Evolutionary conservation across 2,797 vertebrate genomes (phyloP).

Genomic region (Bradypus variegatus): DNA sequence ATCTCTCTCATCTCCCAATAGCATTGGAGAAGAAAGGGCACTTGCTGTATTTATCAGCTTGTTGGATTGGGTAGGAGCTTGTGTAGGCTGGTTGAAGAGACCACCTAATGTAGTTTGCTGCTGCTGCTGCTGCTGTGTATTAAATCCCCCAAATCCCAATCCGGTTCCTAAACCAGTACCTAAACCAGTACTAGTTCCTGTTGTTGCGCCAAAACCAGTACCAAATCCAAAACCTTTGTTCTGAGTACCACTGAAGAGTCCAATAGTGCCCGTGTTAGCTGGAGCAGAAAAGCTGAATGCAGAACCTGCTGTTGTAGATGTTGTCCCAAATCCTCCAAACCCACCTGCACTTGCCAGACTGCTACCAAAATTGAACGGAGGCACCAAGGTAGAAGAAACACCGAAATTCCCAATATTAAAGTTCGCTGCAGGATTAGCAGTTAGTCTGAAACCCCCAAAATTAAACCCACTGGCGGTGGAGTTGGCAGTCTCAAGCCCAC

Average conservation of each 20-base stretch:
- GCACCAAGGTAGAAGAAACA: constrained; percentile 88
- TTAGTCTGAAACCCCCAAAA: constrained; percentile 98
- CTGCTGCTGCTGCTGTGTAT: constrained; percentile 84
- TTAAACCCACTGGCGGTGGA: constrained; percentile 93
- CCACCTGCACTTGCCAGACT: constrained; percentile 94
- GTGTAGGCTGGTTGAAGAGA: constrained; percentile 85
- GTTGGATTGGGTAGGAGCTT: constrained; percentile 83
- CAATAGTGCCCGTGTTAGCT: constrained; percentile 79
- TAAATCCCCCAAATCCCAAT: constrained; percentile 90
- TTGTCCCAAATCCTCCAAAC: constrained; percentile 91
- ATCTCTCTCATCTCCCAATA: constrained; percentile 95
- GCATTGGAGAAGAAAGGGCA: constrained; percentile 90
- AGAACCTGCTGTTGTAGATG: constrained; percentile 80
- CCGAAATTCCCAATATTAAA: constrained; percentile 97
- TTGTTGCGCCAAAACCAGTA: constrained; percentile 81
- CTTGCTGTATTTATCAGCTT: constrained; percentile 95
- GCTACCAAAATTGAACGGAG: constrained; percentile 98
- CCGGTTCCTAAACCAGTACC: constrained; percentile 84
- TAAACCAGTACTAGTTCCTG: constrained; percentile 81
- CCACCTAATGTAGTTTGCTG: constrained; percentile 77
- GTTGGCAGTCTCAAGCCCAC: constrained; percentile 93
- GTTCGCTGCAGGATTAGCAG: constrained; percentile 92
- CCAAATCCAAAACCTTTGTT: constrained; percentile 97
- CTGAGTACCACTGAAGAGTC: constrained; percentile 89
- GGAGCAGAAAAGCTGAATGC: constrained; percentile 90